A percentile compares a stretch with the other conserved stretches of the same genome.
Evolutionary conservation across 1,140 invertebrate genomes (phyloP).

Genomic region (Adoxophyes honmai): DNA sequence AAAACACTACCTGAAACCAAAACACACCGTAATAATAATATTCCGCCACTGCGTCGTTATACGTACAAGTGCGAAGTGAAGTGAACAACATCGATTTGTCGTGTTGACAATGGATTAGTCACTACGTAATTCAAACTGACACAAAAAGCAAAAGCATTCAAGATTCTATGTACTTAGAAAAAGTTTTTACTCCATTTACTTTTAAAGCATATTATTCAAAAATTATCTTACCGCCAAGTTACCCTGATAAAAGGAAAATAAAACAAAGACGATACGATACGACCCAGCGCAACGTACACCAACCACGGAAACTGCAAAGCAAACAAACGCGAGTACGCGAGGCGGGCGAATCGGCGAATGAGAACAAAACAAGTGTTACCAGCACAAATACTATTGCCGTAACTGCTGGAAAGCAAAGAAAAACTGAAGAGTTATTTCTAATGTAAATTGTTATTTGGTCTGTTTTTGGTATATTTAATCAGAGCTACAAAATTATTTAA

Average conservation of each 20-base stretch:
- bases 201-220: not conserved
- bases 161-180: not conserved
- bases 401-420: no score
- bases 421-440: no score
- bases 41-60: not conserved
- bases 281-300: not conserved
- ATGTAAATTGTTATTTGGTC: no score
- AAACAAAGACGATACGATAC: conserved; percentile 15
- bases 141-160: not conserved
- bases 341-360: no score
- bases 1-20: conserved; percentile 4
- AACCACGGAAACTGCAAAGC: not conserved
- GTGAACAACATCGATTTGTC: conserved; percentile 60
- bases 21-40: not conserved
- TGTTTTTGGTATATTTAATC: no score
- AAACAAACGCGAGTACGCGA: conserved; percentile 11
- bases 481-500: no score
- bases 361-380: no score
- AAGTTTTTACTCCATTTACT: not conserved
- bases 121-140: no score
- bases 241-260: conserved; percentile 19
- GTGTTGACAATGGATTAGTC: conserved; percentile 25
- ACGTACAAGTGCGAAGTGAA: conserved; percentile 5
- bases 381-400: no score
- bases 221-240: conserved; percentile 34